Evolutionary conservation across 2,797 vertebrate genomes (phyloP), one percentile per base, ranked within the genome.

Genomic region (Anableps anableps): DNA sequence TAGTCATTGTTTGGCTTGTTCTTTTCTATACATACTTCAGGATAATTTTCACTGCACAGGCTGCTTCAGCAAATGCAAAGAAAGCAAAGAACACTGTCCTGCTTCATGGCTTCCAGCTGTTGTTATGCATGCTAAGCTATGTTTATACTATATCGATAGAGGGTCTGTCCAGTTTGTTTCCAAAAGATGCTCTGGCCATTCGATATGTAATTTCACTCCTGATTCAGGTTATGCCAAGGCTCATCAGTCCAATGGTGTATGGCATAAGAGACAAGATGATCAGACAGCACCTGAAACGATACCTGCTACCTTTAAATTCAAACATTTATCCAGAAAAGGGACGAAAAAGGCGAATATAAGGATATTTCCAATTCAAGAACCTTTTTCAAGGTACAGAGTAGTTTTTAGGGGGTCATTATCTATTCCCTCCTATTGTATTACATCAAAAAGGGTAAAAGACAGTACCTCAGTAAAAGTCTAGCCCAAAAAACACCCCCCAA

Each of bases 21-120:
- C 76, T 95, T 10, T 73, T 94, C 64, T 95, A 91, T 8, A 88
- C 92, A 1, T 95, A 95, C 80, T 91, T 93, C 41, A 90, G 80
- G 66, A 92, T 94, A 58, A 43, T 93, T 50, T 89, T 90, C 0
- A 29, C 91, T 6, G 91, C 93, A 7, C 81, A 89, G 41, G 80
- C 88, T 6, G 90, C 86, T 26, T 72, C 83, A 19, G 47, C 62
- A 16, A 88, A 91, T 0, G 64, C 80, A 31, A 91, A 45, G 48
- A 93, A 93, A 41, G 93, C 91, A 2, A 88, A 88, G 5, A 92
- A 91, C 83, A 94, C 91, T 0, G 75, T 93, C 38, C 76, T 91
- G 29, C 79, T 91, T 5, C 85, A 91, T 2, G 78, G 88, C 43
- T 83, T 91, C 75, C 90, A 91, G 81, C 78, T 91, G 72, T 4